Evolutionary conservation across 2,113 vertebrate species (phyloP).

Genomic region (Erinaceus europaeus): DNA sequence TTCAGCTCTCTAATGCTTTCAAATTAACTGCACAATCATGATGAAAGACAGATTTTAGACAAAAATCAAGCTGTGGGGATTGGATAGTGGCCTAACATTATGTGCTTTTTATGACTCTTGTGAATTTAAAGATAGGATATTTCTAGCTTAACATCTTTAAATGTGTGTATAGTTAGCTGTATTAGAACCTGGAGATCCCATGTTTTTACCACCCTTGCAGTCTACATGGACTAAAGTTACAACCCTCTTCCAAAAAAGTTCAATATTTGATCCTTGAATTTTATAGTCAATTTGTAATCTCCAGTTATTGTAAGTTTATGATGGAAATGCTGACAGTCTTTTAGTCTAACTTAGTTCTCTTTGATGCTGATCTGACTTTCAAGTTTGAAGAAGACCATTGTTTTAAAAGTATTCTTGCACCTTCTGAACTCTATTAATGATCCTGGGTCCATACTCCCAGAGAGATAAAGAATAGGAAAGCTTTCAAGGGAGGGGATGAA

Average conservation of each 20-base stretch:
- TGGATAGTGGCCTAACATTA: constrained; percentile 45
- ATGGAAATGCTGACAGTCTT: constrained; percentile 20
- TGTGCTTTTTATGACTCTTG: constrained; percentile 20
- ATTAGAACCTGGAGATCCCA: neutral
- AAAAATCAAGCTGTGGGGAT: constrained; percentile 11
- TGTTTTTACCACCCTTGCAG: neutral
- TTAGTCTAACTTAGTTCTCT: too few relatives aligned
- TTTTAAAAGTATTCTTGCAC: neutral
- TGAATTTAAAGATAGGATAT: constrained; percentile 53
- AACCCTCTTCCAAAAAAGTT: constrained; percentile 31
- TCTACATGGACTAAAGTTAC: constrained; percentile 56
- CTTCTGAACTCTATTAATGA: too few relatives aligned
- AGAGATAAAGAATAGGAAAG: too few relatives aligned
- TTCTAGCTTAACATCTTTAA: constrained; percentile 61
- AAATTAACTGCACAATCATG: neutral
- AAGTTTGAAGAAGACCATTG: neutral
- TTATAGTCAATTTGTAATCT: constrained; percentile 59
- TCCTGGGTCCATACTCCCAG: too few relatives aligned
- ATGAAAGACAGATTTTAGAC: constrained; percentile 44
- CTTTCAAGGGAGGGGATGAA: too few relatives aligned
- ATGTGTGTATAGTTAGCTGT: constrained; percentile 40
- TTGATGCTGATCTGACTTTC: neutral
- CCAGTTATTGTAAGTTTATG: neutral
- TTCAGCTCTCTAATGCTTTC: constrained; percentile 10
- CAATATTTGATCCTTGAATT: constrained; percentile 37